These are phyloP conservation scores for Sarcophaga variegata DNA, from an alignment of 2,888 invertebrate genomes.

Conservation along the genomic window DNA sequence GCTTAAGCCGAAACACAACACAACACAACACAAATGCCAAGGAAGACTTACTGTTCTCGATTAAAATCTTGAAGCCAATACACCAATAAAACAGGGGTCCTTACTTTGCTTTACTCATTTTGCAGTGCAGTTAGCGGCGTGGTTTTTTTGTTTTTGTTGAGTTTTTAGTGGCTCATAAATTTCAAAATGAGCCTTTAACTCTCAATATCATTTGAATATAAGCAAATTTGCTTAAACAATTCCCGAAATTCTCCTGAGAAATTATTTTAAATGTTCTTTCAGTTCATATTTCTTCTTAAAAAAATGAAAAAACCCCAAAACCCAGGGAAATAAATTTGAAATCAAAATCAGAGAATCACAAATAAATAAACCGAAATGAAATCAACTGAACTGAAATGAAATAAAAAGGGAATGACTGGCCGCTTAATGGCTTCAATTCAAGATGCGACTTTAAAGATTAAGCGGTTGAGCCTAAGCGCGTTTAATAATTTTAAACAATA, in stretches of 20 bases:
- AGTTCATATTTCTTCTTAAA: conserved; percentile 62
- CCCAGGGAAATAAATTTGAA: not conserved
- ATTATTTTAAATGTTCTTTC: conserved; percentile 44
- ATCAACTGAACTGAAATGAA: conserved; percentile 53
- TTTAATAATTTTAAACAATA: conserved; percentile 67
- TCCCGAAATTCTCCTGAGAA: conserved; percentile 44
- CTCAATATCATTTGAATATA: conserved; percentile 56
- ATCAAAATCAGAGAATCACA: conserved; percentile 5
- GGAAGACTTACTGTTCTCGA: conserved; percentile 62
- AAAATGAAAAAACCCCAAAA: not conserved
- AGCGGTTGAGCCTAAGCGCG: conserved; percentile 44
- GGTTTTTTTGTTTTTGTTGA: conserved; percentile 17
- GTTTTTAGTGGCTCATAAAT: conserved; percentile 62
- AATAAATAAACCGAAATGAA: conserved; percentile 45
- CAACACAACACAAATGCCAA: not conserved
- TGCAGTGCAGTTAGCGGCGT: not conserved
- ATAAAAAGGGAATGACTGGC: conserved; percentile 49
- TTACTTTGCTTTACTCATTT: conserved; percentile 30
- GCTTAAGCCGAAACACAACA: conserved; percentile 34
- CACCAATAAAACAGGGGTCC: conserved; percentile 48
- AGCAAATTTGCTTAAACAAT: conserved; percentile 48
- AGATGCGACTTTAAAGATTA: conserved; percentile 68
- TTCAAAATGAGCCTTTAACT: conserved; percentile 42
- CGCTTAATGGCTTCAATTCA: conserved; percentile 55
- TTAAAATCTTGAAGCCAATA: conserved; percentile 53